These are phyloP conservation scores for Bostrychus sinensis DNA, from an alignment of 2,113 vertebrate genomes.

Conservation along the genomic window DNA sequence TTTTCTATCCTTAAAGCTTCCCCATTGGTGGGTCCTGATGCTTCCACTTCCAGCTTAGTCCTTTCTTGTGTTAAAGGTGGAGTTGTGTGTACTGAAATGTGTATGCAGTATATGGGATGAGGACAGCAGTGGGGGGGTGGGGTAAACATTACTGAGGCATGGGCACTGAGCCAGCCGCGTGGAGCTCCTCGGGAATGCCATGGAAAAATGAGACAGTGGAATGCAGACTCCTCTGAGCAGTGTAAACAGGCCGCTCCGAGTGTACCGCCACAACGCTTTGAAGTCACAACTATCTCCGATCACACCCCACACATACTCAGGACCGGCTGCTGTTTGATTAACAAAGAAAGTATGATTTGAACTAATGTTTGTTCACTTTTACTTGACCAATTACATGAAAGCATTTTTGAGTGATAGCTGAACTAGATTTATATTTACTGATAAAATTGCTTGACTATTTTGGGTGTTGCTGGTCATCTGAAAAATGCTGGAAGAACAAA, in stretches of 20 bases:
- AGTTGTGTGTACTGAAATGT: conserved; percentile 45
- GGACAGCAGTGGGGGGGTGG: conserved; percentile 11
- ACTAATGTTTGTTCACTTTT: neutral
- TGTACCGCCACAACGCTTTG: conserved; percentile 77
- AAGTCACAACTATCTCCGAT: conserved; percentile 66
- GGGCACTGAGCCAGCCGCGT: conserved; percentile 69
- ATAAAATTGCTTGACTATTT: no score
- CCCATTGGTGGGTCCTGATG: conserved; percentile 14
- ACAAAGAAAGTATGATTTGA: neutral
- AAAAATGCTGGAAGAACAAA: no score
- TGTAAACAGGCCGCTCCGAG: conserved; percentile 79
- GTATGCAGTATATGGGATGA: conserved; percentile 25
- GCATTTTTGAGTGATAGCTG: neutral
- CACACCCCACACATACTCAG: conserved; percentile 20
- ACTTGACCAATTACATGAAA: conserved; percentile 3
- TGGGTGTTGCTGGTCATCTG: neutral
- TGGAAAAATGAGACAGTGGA: conserved; percentile 83
- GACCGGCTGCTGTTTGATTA: conserved; percentile 35
- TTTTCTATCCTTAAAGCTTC: conserved; percentile 5
- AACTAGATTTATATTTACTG: neutral
- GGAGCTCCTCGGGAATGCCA: conserved; percentile 77
- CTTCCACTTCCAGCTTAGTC: conserved; percentile 25
- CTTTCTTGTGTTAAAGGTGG: conserved; percentile 52
- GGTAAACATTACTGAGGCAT: conserved; percentile 49
- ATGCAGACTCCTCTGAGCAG: conserved; percentile 80